Base-by-base conservation (phyloP, 1,140 invertebrate genomes). In the Thaumetopoea pityocampa region DNA sequence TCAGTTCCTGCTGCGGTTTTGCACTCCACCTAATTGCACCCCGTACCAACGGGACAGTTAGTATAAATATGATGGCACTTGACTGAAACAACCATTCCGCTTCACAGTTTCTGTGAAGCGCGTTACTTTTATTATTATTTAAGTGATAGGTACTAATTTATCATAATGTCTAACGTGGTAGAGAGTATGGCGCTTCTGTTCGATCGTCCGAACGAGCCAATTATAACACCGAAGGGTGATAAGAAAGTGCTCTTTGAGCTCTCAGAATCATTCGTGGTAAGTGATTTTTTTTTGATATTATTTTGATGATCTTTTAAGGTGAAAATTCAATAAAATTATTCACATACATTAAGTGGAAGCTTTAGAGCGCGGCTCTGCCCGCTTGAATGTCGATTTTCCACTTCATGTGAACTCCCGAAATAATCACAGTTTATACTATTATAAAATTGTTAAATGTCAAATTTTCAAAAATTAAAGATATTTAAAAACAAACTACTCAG, bases 161-260 rank as follows among this genome's bases (percentile, higher is more conserved):
- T 41, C 15, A 59, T 51, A 51, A 82, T 76, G 72, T 38, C 55
- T 1, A 23, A 63, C 32, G 33, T 68, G 0, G 26, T 28, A 2
- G 45, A 70, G 17, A 62, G 58, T 47, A 52, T 87, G 5, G 37
- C 57, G 36, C 50, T 86, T 34, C 47, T 87, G 19, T 84, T 85
- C 45, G 85, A 86, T 41, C 71, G 84, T 24, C 83, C 85, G 0
- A 68, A 57, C 15, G 85, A 87, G 35, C 66, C 81, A 1, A 40
- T 86, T 14, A 73, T 86, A 14, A 70, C 72, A 15, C 69, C 84
- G 0, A 86, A 86, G 34, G 82, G 84, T 7, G 72, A 84, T 1
- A 40, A 79, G 0, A 73, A 76, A 8, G 47, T 56, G 4, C 20
- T 85, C 2, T 85, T 85, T 14, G 67, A 83, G 34, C 51, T 85